phyloP scores from a whole-genome alignment of 2,888 invertebrate species.

The Automeris io region DNA sequence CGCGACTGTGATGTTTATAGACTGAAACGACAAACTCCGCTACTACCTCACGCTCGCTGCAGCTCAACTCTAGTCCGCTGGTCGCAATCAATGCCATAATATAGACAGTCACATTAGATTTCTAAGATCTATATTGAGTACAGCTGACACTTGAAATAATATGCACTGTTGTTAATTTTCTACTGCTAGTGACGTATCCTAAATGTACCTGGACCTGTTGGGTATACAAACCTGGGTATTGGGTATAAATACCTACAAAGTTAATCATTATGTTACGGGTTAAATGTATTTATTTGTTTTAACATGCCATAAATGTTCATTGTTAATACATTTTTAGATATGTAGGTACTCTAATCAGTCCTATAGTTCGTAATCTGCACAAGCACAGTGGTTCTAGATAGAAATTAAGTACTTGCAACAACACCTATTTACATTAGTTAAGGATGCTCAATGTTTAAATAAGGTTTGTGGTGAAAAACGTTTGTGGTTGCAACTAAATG shows the following conservation, averaged over 20 bases:
- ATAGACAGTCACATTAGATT: slow-evolving; percentile 14
- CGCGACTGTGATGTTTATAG: slow-evolving; percentile 83
- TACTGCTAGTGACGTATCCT: slow-evolving; percentile 55
- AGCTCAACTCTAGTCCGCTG: slow-evolving; percentile 67
- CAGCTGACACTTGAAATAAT: slow-evolving; percentile 13
- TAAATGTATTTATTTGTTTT: slow-evolving; percentile 54
- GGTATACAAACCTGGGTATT: too few relatives aligned
- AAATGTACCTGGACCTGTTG: too few relatives aligned
- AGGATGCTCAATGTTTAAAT: slow-evolving; percentile 67
- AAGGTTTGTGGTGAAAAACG: slow-evolving; percentile 33
- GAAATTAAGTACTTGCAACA: slow-evolving; percentile 42
- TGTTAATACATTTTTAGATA: slow-evolving; percentile 44
- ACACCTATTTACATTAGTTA: slow-evolving; percentile 55
- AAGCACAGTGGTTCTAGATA: slow-evolving; percentile 61
- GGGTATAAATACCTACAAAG: slow-evolving; percentile 34
- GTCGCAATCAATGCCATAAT: slow-evolving; percentile 45
- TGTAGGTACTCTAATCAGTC: slow-evolving; percentile 51
- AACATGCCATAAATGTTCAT: slow-evolving; percentile 68
- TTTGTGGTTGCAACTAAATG: slow-evolving; percentile 41
- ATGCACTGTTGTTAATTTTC: slow-evolving; percentile 47
- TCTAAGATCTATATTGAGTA: slow-evolving; percentile 13
- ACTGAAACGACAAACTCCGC: slow-evolving; percentile 79
- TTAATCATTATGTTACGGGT: slow-evolving; percentile 55
- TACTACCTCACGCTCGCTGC: slow-evolving; percentile 75
- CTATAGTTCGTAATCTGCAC: slow-evolving; percentile 54